Base-by-base conservation (phyloP, 2,797 vertebrate species). In the Borostomias antarcticus region DNA sequence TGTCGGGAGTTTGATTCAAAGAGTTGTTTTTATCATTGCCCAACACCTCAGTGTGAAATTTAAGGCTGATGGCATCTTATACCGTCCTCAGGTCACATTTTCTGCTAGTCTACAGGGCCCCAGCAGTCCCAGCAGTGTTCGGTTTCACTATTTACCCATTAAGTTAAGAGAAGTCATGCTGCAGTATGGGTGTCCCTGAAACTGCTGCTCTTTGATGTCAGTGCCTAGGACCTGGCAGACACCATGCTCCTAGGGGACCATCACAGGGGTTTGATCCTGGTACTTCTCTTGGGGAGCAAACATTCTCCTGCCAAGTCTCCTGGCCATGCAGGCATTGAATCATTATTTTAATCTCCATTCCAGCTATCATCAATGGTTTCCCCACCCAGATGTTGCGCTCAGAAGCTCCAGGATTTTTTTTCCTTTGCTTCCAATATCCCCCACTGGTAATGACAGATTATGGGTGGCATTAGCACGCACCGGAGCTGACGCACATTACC, bases 71-170 rank as follows among this genome's bases (percentile, higher is more conserved):
- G 70, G 69, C 2, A 54, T 47, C 62, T 76, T 58, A 80, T 72
- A 63, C 64, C 62, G 68, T 75, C 79, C 52, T 15, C 51, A 70
- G 68, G 64, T 53, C 67, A n/a, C 72, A 76, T 81, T 84, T 72
- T 15, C 76, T 68, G 69, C 66, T 69, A 68, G 72, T 69, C 62
- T 63, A 51, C 68, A 70, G 61, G 69, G 54, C 54, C 15, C 67
- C 69, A 50, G 43, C 79, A 77, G 74, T 74, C 77, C 74, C 68
- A 37, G 40, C 68, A 80, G 80, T 84, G 80, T 84, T 87, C 65
- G 59, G 67, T 85, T 88, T 83, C 81, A 81, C 76, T 77, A 80
- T 89, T 84, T 81, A 85, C 76, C 74, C 72, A 68, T 72, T 28
- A 82, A 76, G 74, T 85, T 81, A 85, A 59, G 75, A 82, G 78